A percentile compares a stretch with the other conserved stretches of the same genome.
phyloP scores from a whole-genome alignment of 2,797 vertebrate genomes.

The Rhincodon typus region DNA sequence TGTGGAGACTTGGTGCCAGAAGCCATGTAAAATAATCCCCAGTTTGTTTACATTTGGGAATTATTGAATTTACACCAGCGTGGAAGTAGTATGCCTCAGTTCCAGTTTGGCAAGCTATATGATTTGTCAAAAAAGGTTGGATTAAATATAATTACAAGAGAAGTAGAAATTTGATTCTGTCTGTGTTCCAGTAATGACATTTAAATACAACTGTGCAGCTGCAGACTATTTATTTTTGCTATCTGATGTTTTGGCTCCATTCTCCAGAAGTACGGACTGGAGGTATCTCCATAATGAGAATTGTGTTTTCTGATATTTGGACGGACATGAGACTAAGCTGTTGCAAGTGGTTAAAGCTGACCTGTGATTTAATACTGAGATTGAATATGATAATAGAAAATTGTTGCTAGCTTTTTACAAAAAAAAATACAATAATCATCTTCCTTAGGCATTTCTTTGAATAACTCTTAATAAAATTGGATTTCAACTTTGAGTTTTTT shows the following conservation, averaged over 20 bases:
- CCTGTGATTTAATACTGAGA: background rate
- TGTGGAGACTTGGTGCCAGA: background rate
- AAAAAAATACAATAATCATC: background rate
- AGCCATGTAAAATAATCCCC: background rate
- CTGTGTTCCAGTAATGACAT: no score
- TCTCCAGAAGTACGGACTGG: background rate
- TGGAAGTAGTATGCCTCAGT: background rate
- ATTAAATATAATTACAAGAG: background rate
- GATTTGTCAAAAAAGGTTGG: background rate
- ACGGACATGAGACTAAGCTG: background rate
- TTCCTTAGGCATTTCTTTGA: background rate
- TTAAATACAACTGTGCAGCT: background rate
- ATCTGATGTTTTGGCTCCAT: background rate
- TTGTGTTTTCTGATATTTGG: background rate
- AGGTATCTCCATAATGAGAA: background rate
- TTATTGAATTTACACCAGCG: background rate
- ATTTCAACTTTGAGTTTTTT: background rate
- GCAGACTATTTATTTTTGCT: background rate
- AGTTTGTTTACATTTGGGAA: background rate
- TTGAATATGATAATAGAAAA: background rate
- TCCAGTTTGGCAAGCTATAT: background rate
- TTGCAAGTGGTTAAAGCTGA: background rate
- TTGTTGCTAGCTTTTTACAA: background rate
- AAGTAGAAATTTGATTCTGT: background rate
- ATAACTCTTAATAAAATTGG: background rate